These are phyloP conservation scores for Acropternis orthonyx DNA, from an alignment of 2,797 vertebrate species.

Conservation along the genomic window DNA sequence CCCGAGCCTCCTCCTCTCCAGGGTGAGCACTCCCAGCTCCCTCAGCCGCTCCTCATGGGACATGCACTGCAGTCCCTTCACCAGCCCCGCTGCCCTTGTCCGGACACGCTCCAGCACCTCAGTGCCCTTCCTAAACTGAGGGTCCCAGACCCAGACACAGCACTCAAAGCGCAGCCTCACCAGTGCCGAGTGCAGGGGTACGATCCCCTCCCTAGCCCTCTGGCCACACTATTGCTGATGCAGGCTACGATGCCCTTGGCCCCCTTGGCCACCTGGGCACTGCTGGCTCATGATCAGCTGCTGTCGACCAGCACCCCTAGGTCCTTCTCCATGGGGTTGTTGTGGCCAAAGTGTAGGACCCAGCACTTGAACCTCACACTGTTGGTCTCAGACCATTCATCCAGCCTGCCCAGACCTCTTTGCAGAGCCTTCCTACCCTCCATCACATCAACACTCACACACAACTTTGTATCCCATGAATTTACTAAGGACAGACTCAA, in stretches of 20 bases:
- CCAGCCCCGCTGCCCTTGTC: neutral
- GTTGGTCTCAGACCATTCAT: neutral
- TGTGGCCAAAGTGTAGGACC: neutral
- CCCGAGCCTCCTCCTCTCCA: no score
- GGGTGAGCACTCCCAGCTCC: neutral
- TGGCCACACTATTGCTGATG: rapidly evolving
- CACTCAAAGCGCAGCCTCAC: neutral
- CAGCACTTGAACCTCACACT: no score
- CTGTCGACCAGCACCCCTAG: neutral
- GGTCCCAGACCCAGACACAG: neutral
- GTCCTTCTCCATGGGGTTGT: no score
- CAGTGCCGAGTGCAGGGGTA: rapidly evolving
- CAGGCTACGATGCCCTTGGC: neutral
- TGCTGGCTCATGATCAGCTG: neutral
- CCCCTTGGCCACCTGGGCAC: neutral
- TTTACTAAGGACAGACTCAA: neutral
- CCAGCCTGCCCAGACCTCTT: neutral
- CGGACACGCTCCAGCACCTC: neutral
- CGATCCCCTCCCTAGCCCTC: rapidly evolving
- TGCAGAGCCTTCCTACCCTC: neutral
- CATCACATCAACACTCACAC: rapidly evolving
- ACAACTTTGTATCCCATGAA: rapidly evolving
- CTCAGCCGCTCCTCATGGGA: neutral
- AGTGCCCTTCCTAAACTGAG: neutral
- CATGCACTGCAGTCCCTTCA: neutral